Conservation (phyloP, 1,140 invertebrate species). For the Lordiphosa stackelbergi region DNA sequence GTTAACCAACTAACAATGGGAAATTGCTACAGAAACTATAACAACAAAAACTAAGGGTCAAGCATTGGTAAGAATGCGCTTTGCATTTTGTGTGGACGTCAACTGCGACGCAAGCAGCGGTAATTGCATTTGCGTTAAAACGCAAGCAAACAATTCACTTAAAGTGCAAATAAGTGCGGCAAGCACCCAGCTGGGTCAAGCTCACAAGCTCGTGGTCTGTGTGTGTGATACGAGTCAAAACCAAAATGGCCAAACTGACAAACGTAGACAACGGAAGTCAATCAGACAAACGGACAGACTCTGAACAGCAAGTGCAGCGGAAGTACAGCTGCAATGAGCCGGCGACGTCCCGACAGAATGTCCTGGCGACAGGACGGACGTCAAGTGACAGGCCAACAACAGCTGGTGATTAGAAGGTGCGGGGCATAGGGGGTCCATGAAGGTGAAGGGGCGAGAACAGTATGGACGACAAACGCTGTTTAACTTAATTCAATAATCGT, state of each 20-base stretch:
- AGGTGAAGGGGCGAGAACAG: neutral
- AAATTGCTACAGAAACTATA: constrained; percentile 36
- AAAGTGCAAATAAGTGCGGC: constrained; percentile 69
- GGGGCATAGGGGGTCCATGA: neutral
- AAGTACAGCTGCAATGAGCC: constrained; percentile 67
- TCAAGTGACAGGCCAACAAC: constrained; percentile 52
- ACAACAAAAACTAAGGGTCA: constrained; percentile 37
- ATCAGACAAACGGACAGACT: constrained; percentile 68
- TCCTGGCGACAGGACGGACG: constrained; percentile 33
- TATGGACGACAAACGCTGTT: constrained; percentile 67
- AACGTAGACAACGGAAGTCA: constrained; percentile 73
- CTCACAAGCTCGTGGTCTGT: constrained; percentile 13
- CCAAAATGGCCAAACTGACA: constrained; percentile 73
- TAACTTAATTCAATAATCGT: constrained; percentile 77
- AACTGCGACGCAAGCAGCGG: constrained; percentile 37
- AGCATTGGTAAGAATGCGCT: constrained; percentile 33
- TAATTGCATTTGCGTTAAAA: constrained; percentile 76
- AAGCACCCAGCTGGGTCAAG: constrained; percentile 22
- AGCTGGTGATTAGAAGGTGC: constrained; percentile 57
- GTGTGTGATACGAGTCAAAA: constrained; percentile 44
- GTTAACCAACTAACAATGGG: constrained; percentile 21
- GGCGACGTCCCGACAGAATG: constrained; percentile 33
- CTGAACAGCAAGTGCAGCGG: constrained; percentile 72
- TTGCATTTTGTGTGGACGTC: constrained; percentile 34
- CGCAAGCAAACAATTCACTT: constrained; percentile 75